Evolutionary conservation across 2,113 vertebrate species (phyloP), one percentile per base, ranked within the genome.

Genomic region (Willisornis vidua): DNA sequence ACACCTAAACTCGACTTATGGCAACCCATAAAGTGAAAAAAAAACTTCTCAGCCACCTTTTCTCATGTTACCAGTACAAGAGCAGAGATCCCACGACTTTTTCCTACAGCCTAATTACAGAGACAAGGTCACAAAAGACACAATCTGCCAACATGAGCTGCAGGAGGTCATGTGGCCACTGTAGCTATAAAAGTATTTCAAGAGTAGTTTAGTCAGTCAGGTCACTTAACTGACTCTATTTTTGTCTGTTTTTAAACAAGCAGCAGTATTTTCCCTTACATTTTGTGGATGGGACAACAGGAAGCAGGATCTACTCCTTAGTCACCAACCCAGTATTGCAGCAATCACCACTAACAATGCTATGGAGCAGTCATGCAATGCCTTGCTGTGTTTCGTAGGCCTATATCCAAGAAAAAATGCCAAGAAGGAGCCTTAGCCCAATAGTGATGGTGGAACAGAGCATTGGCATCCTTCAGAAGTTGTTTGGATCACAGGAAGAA

Each of bases 171-270:
- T 33, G 48, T 0, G 11, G 87, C 57, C 79, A 61, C 72, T 86
- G 48, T 5, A 86, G 55, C 81, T 85, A 58, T 6, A 12, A 7
- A 94, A 96, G 63, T 87, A 94, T 90, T 93, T 95, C 85, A 87
- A 73, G 88, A 88, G 25, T 28, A 82, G 91, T 94, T 90, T 85
- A 88, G 26, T 41, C 46, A 66, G 39, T 65, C 52, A 66, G 91
- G 89, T 94, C 94, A 95, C 49, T 86, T 78, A 26, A 48, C 35
- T 84, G 80, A 37, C 52, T 87, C 84, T 28, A 39, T 90, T 49
- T 12, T 3, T 31, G 37, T 28, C 78, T 85, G 29, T 45, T 90
- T 93, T 65, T 25, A 85, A 94, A 83, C 49, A 85, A 66, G 57
- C 35, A 86, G 61, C 22, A 93, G 16, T 67, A 75, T 84, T 95